Base-by-base conservation (phyloP, 2,888 invertebrate species). In the Cephalotes varians region DNA sequence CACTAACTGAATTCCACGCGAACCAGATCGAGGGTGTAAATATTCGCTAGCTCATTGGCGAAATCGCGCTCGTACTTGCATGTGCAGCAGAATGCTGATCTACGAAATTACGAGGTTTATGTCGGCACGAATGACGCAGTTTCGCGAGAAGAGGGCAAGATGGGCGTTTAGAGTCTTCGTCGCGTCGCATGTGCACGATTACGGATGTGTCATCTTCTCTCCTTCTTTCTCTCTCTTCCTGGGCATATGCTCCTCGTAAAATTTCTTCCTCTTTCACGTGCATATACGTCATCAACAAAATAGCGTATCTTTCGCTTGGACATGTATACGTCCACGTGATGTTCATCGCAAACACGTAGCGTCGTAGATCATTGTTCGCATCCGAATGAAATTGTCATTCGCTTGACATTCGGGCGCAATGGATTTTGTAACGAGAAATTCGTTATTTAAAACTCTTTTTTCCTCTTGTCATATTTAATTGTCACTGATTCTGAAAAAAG, bases 161-260 rank as follows among this genome's bases (percentile, higher is more conserved):
- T 83, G 84, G 84, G 86, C 84, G 84, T 64, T 84, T 77, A 85
- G 77, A 76, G 62, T 83, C 79, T 56, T 28, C 47, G 15, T 58
- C 56, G 58, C 49, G 34, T 81, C 44, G 64, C 81, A 65, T 54
- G 64, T 73, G 44, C 64, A 40, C 25, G 54, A 25, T 51, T 60
- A 54, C 74, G 37, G 65, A 81, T 74, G 54, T 28, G 28, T 73
- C n/a, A 81, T 73, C 62, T 73, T 60, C 37, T 47, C 34, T 44
- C 60, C 51, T 28, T 54, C 21, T 67, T 12, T 40, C 40, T 60
- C 37, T 47, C 18, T 44, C 37, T 51, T 28, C 44, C 28, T 67
- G 21, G 47, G 34, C 58, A 71, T 76, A 51, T 64, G 64, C 25
- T 64, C 28, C 34, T 62, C 64, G 76, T 64, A 64, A 76, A 76